Base-by-base conservation (phyloP, 2,888 invertebrate species). In the Drosophila merina region DNA sequence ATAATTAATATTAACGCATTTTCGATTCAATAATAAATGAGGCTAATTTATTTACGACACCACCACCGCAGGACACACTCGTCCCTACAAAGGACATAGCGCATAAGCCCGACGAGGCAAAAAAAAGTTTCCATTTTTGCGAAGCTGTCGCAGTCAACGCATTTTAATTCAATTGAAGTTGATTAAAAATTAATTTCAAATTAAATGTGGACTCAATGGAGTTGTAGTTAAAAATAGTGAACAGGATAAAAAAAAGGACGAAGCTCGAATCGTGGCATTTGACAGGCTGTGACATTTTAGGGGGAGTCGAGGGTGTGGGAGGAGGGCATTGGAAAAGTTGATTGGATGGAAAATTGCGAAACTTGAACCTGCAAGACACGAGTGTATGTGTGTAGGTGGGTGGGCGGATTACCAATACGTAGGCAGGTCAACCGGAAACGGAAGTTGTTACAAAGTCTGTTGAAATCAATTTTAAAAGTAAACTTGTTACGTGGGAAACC, bases 401-500 rank as follows among this genome's bases (percentile, higher is more conserved):
- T 4, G 55, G 14, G 55, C 30, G 44, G 20, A 51, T 49, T 12
- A 57, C 48, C 73, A 75, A 73, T 70, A 80, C 69, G 70, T 76
- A 70, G 62, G 51, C 68, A 70, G 50, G 69, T 72, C 52, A 60
- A 73, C 71, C 83, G 86, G 86, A 86, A 86, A 76, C 86, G 86
- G 86, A 82, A 86, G 80, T 82, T 82, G 82, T 80, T 86, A 66
- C 78, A 75, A 83, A 82, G 82, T 83, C 83, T 66, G 78, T 78
- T 76, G 87, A 86, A 84, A 84, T 84, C 84, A 84, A 84, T 86
- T 84, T 86, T 68, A 79, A 82, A 84, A 74, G 76, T 79, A 75
- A 84, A 86, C 82, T 84, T 86, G 72, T 78, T 76, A 69, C 73
- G 71, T 71, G 48, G 50, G 72, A 57, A 50, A 9, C 42, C 70